Base-by-base conservation (phyloP, 1,140 invertebrate species). In the Rhizoglyphus robini region DNA sequence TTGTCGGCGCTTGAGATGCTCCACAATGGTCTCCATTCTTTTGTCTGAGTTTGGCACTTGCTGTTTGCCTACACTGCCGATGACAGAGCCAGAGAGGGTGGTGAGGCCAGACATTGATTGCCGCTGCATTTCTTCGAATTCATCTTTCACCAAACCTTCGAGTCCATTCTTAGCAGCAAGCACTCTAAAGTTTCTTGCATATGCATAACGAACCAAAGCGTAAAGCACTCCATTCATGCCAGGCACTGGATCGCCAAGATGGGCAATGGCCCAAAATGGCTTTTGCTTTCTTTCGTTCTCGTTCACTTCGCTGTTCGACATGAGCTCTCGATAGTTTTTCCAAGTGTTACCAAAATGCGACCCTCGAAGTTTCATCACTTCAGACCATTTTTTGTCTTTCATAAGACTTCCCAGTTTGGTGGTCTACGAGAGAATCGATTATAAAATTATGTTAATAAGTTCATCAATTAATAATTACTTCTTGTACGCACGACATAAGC, bases 191-290 rank as follows among this genome's bases (percentile, higher is more conserved):
- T 91, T 80, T 65, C 80, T 73, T 76, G 91, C 96, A 73, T 98
- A 88, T 71, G 86, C 87, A 75, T 96, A 90, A 29, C 94, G 81
- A 0, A 98, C 94, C 76, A 98, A 98, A 3, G 94, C 93, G 68
- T 94, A 83, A 4, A 97, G 90, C 0, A 92, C 91, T 32, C 95
- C 91, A 79, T 99, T 99, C 88, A 96, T 94, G 68, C 95, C 96
- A 78, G 96, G 97, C 54, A 92, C 90, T 0, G 96, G 96, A 18
- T 95, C 94, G 70, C 96, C 96, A 71, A 98, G 86, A 76, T 96
- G 93, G 84, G 98, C 90, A 25, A 99, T 87, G n/a, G 84, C 95
- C 64, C 98, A 76, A n/a, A 18, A 59, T 62, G 34, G 46, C 51
- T n/a, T 57, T 57, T 58, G 62, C 29, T 36, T 74, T 27, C 18